Base-by-base conservation (phyloP, 1,140 invertebrate genomes). In the Drosophila orena region DNA sequence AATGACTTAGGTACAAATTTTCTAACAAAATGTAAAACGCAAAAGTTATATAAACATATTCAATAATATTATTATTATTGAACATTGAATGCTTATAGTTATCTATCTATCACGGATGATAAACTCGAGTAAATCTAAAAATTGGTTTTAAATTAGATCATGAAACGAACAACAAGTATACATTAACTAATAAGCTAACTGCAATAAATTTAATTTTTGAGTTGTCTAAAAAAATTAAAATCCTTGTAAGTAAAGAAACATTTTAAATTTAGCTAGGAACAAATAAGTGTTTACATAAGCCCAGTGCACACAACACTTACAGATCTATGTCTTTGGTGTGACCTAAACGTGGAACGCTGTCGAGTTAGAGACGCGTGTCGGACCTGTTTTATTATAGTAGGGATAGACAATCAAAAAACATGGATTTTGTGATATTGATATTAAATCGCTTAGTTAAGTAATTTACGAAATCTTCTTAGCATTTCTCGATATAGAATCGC, bases 281-380 rank as follows among this genome's bases (percentile, higher is more conserved):
- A 61, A 73, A 78, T 55, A 77, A 54, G 66, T 80, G 77, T 77
- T 81, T 62, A 84, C 56, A 76, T 60, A 90, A 84, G 85, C 85
- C 84, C 85, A 78, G 84, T 89, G 79, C 79, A 89, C 79, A 76
- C 72, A 90, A 83, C 93, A 95, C 95, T 96, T 94, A 96, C 95
- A 93, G 95, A 96, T 93, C 94, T 94, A 93, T 96, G 95, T 78
- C 95, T 94, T 93, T 95, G 94, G 93, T 95, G 95, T 91, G 94
- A 94, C 94, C 95, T 95, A 93, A 94, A 94, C 84, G 94, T 94
- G 75, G 94, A 94, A 92, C 93, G 93, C 92, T 95, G 95, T 91
- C 95, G 94, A 92, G 95, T 95, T 93, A 96, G 93, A 92, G 95
- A 95, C 92, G 94, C 95, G 93, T 95, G 95, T 93, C 95, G 95